phyloP scores from a whole-genome alignment of 1,140 invertebrate genomes.

The Camponotus vicinus region DNA sequence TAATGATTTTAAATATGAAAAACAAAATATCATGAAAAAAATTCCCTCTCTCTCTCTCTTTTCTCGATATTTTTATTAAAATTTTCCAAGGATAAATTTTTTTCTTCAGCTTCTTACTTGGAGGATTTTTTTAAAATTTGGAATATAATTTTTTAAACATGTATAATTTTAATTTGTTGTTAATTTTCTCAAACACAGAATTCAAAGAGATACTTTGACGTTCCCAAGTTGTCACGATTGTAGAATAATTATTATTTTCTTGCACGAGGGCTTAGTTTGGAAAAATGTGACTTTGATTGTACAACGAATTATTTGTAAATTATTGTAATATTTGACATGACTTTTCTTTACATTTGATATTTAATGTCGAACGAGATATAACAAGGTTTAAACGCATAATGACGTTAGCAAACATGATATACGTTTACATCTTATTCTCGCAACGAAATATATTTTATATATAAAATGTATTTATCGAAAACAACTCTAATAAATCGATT shows the following conservation, averaged over 20 bases:
- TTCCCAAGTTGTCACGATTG: neutral
- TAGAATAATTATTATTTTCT: neutral
- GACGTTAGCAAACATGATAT: neutral
- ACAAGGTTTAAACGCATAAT: neutral
- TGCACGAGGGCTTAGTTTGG: neutral
- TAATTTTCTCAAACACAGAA: neutral
- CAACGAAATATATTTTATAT: neutral
- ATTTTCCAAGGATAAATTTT: neutral
- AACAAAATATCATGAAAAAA: neutral
- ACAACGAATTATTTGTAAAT: conserved; percentile 1
- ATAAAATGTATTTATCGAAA: neutral
- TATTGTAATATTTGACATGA: neutral
- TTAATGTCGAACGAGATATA: neutral
- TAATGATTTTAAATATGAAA: neutral
- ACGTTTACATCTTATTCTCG: neutral
- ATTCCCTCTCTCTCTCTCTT: neutral
- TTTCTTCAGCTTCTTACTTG: neutral
- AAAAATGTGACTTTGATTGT: neutral
- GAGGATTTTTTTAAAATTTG: neutral
- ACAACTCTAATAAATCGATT: too few relatives aligned
- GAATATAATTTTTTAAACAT: neutral
- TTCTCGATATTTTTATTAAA: neutral
- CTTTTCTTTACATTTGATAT: neutral
- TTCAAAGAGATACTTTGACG: neutral
- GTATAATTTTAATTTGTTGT: neutral